A percentile compares a stretch with the other conserved stretches of the same genome.
Conservation (phyloP, 2,888 invertebrate genomes). For the Ectobius pallidus region DNA sequence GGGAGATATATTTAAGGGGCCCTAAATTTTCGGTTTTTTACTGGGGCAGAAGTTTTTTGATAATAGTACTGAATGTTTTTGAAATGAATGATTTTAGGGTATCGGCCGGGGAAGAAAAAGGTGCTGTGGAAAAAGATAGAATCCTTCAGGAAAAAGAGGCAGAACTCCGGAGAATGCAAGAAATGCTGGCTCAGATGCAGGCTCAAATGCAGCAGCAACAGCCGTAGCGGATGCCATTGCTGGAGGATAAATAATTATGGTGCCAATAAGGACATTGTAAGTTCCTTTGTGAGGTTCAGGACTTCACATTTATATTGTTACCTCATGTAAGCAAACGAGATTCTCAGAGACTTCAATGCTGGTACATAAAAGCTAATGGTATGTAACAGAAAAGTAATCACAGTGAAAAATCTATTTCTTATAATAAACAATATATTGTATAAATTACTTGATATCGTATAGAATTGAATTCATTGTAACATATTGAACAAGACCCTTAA, state of each 20-base stretch:
- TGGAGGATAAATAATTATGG: no score
- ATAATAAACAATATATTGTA: neutral
- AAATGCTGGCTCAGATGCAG: conserved; percentile 94
- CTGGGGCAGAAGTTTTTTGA: no score
- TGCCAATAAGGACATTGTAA: neutral
- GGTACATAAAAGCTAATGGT: no score
- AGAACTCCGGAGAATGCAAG: conserved; percentile 92
- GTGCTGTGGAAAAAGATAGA: conserved; percentile 72
- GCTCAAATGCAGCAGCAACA: conserved; percentile 81
- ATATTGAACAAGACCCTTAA: neutral
- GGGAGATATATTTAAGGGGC: no score
- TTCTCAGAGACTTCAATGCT: neutral
- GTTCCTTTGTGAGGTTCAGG: conserved; percentile 1
- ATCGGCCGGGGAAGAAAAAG: conserved; percentile 36
- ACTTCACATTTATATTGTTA: neutral
- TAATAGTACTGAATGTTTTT: no score
- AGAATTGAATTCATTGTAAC: neutral
- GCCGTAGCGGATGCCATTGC: conserved; percentile 21
- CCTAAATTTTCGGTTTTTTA: no score
- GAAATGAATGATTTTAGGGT: no score
- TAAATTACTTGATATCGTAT: neutral
- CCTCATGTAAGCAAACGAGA: neutral
- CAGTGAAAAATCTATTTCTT: no score
- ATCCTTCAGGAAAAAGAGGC: conserved; percentile 91
- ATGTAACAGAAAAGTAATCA: no score